Evolutionary conservation across 2,888 invertebrate genomes (phyloP), one percentile per base, ranked within the genome.

Genomic region (Coelinius sp.): DNA sequence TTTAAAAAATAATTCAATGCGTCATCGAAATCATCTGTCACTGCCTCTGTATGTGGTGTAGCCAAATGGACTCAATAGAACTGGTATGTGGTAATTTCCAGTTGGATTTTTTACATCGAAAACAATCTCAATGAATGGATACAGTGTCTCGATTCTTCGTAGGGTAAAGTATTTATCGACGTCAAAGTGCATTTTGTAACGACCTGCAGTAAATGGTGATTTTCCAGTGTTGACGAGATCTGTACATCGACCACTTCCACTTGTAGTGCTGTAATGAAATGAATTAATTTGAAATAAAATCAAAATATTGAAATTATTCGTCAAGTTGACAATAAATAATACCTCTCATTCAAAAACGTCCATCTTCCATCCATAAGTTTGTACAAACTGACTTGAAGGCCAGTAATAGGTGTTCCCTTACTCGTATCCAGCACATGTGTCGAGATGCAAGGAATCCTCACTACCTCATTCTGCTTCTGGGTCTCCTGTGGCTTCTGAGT

Each of bases 1-100:
- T n/a, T n/a, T n/a, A n/a, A 22, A 24, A 38, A 27, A 25, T n/a
- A 59, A 20, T 59, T 24, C 53, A 52, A 8, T 10, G 6, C 2
- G 8, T 22, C 17, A 17, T 52, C 10, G 31, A 65, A 71, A 74
- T 82, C 77, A 80, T 77, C 79, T 78, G 87, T 89, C 92, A 78
- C 91, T 90, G 69, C 94, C 94, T 79, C 93, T 90, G 84, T 95
- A 95, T 0, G 94, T 95, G 0, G 94, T 91, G 82, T 94, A 95
- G 17, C 94, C 93, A 86, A 90, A 94, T 0, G 94, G 94, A 79
- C 92, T 94, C 22, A 95, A 86, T 22, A 95, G 88, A 59, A 95
- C 86, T 0, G 95, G 94, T 71, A 95, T 92, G 87, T 95, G 94
- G 86, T 94, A 94, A 81, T 93, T 92, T 69, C 92, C 90, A 2